Evolutionary conservation across 2,888 invertebrate genomes (phyloP), one percentile per base, ranked within the genome.

Genomic region (Macropis europaea): DNA sequence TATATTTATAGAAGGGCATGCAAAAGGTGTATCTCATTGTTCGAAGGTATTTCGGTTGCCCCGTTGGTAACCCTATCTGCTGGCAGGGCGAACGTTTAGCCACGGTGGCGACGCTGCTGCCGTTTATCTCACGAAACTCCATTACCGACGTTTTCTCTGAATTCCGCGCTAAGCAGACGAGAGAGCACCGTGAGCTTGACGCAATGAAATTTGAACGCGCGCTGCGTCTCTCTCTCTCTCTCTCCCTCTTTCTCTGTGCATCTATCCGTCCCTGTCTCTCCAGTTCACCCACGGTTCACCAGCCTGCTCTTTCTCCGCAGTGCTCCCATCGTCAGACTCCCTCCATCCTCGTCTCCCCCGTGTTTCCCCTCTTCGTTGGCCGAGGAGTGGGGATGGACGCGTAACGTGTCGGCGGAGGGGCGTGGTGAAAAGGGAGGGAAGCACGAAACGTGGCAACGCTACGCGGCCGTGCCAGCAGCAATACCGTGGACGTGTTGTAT

Each of bases 161-260:
- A 84, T 83, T 84, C 77, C 72, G 70, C 59, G 74, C 61, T 67
- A 67, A 43, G 57, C 64, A 76, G 68, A 68, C 54, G 62, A 34
- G 77, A 77, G 61, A 62, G 72, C 50, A 61, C 57, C 72, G 66
- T 53, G 64, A 82, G 82, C 83, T 86, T 82, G 83, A 84, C 82
- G 86, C 86, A 86, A 87, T 86, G 87, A 87, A 87, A 87, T 87
- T 87, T 85, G 86, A 87, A 86, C 87, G 82, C 84, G 81, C 81
- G 79, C 81, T 81, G 80, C 82, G 75, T 76, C 75, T 59, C 59
- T 70, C 54, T 62, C 22, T 24, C 52, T 40, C 53, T 59, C 47
- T 34, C 24, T 22, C 17, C 50, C 54, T 24, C 48, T 24, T 45
- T 45, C 67, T 24, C 61, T 53, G 38, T 38, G 63, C 60, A 67